Percentiles rank a stretch among this genome's conserved stretches.
phyloP scores from a whole-genome alignment of 1,140 invertebrate genomes.

The Papilio dardanus region DNA sequence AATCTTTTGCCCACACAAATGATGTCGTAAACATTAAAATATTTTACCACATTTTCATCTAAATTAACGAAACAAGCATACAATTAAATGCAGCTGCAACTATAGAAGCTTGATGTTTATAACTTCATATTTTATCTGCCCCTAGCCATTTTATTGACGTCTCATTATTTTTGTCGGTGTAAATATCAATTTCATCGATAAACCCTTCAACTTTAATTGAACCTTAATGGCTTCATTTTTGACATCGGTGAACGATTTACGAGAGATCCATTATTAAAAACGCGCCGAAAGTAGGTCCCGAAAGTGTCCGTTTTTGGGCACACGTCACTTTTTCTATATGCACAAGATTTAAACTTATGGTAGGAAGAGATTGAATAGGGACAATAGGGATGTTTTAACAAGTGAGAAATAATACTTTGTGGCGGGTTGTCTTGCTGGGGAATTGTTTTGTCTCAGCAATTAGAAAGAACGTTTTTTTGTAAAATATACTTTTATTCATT shows the following conservation, averaged over 20 bases:
- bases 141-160: conserved; percentile 47
- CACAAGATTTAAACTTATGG: background rate
- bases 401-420: background rate
- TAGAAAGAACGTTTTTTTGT: too few relatives aligned
- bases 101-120: background rate
- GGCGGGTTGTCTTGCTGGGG: too few relatives aligned
- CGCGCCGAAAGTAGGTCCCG: conserved; percentile 39
- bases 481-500: too few relatives aligned
- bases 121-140: conserved; percentile 34
- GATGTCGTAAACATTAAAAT: background rate
- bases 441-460: too few relatives aligned
- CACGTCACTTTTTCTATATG: background rate
- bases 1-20: background rate
- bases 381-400: conserved; percentile 5
- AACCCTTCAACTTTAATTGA: conserved; percentile 48
- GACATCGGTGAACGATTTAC: conserved; percentile 46
- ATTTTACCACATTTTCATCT: background rate
- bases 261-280: conserved; percentile 53
- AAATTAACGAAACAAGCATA: background rate
- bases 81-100: background rate
- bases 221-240: conserved; percentile 58
- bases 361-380: background rate
- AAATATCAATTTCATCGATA: conserved; percentile 48
- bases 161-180: conserved; percentile 56
- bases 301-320: background rate